phyloP scores from a whole-genome alignment of 2,113 vertebrate species.

The Hydrochoerus hydrochaeris region DNA sequence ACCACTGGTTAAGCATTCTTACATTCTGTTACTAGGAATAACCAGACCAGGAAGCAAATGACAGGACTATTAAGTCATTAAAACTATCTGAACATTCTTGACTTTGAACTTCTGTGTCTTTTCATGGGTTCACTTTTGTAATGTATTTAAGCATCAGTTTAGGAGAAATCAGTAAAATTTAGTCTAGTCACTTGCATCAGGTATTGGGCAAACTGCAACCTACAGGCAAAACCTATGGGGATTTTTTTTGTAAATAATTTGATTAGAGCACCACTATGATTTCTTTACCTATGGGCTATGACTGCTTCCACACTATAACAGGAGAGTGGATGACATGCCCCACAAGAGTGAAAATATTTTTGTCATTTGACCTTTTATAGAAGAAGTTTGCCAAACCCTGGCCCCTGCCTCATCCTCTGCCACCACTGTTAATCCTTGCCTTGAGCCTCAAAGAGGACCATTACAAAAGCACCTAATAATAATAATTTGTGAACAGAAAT shows the following conservation, averaged over 20 bases:
- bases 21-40: neutral
- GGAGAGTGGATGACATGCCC: neutral
- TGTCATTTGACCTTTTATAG: neutral
- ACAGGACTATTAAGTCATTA: neutral
- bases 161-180: neutral
- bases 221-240: neutral
- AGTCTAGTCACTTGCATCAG: neutral
- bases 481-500: neutral
- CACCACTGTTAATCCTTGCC: neutral
- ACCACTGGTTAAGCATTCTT: neutral
- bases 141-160: neutral
- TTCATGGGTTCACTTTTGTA: neutral
- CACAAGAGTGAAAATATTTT: neutral
- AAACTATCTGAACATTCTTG: neutral
- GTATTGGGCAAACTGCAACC: neutral
- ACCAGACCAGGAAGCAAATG: neutral
- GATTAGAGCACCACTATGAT: neutral
- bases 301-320: neutral
- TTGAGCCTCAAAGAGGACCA: neutral
- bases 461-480: neutral
- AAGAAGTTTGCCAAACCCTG: neutral
- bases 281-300: neutral
- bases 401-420: neutral
- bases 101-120: neutral
- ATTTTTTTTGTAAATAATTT: slow-evolving; percentile 11